Conservation (phyloP, 2,797 vertebrate species). For the Peromyscus eremicus region DNA sequence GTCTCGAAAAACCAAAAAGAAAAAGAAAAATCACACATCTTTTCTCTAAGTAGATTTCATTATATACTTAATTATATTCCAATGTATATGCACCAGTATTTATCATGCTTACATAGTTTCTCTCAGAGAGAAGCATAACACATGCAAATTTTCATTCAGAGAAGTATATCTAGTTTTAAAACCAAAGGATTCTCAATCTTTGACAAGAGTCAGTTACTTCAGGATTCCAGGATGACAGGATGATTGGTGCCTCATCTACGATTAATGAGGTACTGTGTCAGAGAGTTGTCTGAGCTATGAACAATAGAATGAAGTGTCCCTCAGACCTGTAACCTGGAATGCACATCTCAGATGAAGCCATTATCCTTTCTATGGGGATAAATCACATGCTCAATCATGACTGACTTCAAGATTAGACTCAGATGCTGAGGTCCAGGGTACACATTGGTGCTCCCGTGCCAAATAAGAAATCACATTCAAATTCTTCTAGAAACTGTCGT, state of each 20-base stretch:
- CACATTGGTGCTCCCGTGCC: constrained; percentile 59
- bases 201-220: constrained; percentile 39
- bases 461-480: constrained; percentile 71
- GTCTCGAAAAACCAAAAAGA: no score
- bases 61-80: not conserved
- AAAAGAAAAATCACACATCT: no score
- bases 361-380: constrained; percentile 62
- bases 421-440: constrained; percentile 25
- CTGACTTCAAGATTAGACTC: constrained; percentile 69
- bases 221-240: constrained; percentile 31
- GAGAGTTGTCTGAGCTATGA: not conserved
- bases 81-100: not conserved
- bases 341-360: constrained; percentile 10
- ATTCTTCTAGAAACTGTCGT: constrained; percentile 59
- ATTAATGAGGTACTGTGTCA: constrained; percentile 65
- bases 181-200: not conserved
- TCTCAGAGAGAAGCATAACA: constrained; percentile 33
- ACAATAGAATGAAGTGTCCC: constrained; percentile 36
- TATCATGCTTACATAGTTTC: constrained; percentile 17
- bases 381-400: constrained; percentile 62
- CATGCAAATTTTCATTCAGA: constrained; percentile 56
- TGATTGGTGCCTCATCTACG: constrained; percentile 63
- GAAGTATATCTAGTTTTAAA: constrained; percentile 25
- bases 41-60: not conserved
- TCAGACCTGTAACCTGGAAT: constrained; percentile 13